phyloP scores from a whole-genome alignment of 2,888 invertebrate species.

The Lasioglossum figueresi region DNA sequence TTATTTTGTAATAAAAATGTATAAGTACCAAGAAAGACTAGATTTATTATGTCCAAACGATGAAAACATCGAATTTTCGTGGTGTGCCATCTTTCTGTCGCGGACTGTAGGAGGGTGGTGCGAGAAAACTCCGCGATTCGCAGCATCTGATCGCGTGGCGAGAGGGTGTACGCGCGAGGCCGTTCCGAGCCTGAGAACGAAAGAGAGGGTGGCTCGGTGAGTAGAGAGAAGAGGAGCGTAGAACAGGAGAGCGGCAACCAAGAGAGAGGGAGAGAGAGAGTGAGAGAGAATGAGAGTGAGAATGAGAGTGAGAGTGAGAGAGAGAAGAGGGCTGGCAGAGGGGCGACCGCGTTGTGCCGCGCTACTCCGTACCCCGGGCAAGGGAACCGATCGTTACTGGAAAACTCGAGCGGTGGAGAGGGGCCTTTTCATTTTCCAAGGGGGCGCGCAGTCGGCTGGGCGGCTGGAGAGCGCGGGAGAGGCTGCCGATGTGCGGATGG shows the following conservation, averaged over 20 bases:
- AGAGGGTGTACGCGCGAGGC: constrained; percentile 55
- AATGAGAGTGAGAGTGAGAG: background rate
- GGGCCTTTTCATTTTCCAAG: constrained; percentile 73
- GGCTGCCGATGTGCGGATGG: constrained; percentile 32
- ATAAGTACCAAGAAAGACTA: too few relatives aligned
- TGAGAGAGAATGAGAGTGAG: too few relatives aligned
- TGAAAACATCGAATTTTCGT: too few relatives aligned
- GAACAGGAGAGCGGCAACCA: constrained; percentile 6
- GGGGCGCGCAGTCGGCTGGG: constrained; percentile 68
- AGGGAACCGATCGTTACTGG: constrained; percentile 82
- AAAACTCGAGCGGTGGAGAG: constrained; percentile 69
- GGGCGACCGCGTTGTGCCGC: constrained; percentile 59
- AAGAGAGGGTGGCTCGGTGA: constrained; percentile 43
- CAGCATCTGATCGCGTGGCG: background rate
- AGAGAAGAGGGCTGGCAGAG: constrained; percentile 24
- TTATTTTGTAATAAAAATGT: too few relatives aligned
- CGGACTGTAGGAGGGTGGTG: background rate
- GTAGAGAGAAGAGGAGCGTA: constrained; percentile 32
- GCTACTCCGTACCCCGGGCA: constrained; percentile 78
- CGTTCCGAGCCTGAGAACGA: constrained; percentile 62
- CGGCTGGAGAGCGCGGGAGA: constrained; percentile 42
- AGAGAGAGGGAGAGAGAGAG: background rate
- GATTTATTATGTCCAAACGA: too few relatives aligned
- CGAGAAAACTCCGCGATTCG: background rate
- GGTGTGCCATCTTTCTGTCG: too few relatives aligned